Evolutionary conservation across 2,113 vertebrate genomes (phyloP).

Genomic region (Lamprotornis superbus): DNA sequence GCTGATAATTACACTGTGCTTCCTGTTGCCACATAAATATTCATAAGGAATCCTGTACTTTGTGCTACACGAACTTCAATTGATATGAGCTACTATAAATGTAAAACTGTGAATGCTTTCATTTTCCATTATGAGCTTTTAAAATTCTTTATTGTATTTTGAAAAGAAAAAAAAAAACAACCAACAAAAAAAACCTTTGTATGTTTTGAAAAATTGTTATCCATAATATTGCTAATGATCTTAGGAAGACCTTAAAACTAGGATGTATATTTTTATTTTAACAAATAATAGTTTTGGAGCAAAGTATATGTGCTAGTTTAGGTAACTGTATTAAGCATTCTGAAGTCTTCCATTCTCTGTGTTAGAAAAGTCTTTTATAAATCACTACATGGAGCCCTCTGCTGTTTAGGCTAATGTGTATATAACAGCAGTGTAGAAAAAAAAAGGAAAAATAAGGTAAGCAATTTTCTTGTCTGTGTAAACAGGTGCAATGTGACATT

Average conservation of each 20-base stretch:
- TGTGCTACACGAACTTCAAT: neutral
- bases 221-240: neutral
- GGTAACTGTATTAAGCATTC: neutral
- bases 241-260: neutral
- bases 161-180: too few species aligned
- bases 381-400: neutral
- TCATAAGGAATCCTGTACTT: neutral
- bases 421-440: neutral
- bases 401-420: neutral
- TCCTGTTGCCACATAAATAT: neutral
- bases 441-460: neutral
- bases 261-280: neutral
- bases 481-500: neutral
- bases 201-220: neutral
- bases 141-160: neutral
- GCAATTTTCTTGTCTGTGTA: neutral
- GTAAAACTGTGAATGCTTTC: neutral
- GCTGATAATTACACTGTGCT: neutral
- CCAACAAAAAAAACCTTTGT: accelerated
- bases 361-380: neutral
- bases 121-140: neutral
- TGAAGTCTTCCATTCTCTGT: neutral
- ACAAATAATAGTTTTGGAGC: neutral
- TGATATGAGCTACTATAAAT: neutral
- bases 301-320: neutral